Conservation (phyloP, 2,113 vertebrate species). For the Caranx melampygus region DNA sequence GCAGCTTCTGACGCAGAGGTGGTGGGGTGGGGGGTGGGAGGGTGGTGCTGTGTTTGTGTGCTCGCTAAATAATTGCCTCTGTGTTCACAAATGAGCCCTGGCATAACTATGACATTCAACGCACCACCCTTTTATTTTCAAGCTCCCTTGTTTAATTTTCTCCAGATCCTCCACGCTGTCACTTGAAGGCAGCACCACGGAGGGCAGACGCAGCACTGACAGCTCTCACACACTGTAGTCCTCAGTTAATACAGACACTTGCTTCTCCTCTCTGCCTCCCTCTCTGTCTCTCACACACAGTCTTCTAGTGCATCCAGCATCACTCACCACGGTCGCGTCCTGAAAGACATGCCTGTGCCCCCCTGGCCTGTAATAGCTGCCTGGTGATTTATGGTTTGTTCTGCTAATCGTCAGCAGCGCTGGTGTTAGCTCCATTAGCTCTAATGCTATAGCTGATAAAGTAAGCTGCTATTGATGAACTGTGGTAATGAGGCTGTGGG, state of each 20-base stretch:
- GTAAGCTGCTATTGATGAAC: constrained; percentile 60
- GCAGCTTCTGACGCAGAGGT: too few relatives aligned
- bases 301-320: not conserved
- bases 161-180: not conserved
- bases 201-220: not conserved
- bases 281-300: not conserved
- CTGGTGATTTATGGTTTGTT: constrained; percentile 56
- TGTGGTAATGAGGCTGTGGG: constrained; percentile 50
- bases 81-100: not conserved
- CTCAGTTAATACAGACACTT: not conserved
- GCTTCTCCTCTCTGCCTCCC: not conserved
- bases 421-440: constrained; percentile 60
- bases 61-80: not conserved
- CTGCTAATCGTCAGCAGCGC: constrained; percentile 52
- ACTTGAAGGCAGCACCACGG: constrained; percentile 1
- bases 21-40: too few relatives aligned
- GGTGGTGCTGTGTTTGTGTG: too few relatives aligned
- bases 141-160: constrained; percentile 1
- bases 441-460: constrained; percentile 70
- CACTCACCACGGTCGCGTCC: constrained; percentile 8
- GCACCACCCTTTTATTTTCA: not conserved
- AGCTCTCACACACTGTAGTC: constrained; percentile 8
- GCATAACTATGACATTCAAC: not conserved
- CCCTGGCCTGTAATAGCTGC: constrained; percentile 37
- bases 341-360: constrained; percentile 27